These are phyloP conservation scores for Girardinichthys multiradiatus DNA, from an alignment of 2,113 vertebrate species.

Conservation along the genomic window DNA sequence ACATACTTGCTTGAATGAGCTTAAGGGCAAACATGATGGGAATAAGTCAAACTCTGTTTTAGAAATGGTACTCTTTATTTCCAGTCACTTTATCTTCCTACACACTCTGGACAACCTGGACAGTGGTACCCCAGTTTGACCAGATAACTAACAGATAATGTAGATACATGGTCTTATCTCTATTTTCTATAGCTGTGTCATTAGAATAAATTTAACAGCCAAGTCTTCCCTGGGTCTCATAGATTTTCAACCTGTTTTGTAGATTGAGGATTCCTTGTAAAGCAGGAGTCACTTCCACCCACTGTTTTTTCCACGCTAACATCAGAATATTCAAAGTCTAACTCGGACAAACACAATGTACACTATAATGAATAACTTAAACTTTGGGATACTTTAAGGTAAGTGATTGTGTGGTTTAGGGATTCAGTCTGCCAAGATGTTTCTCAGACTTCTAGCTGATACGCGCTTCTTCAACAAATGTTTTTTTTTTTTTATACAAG, in stretches of 20 bases:
- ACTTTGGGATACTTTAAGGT: conserved; percentile 85
- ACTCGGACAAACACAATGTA: conserved; percentile 80
- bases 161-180: background rate
- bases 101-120: background rate
- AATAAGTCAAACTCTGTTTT: conserved; percentile 32
- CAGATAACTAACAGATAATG: background rate
- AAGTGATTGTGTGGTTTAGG: conserved; percentile 88
- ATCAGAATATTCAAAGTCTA: conserved; percentile 85
- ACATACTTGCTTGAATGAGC: conserved; percentile 23
- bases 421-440: conserved; percentile 83
- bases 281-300: conserved; percentile 79
- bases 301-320: conserved; percentile 60
- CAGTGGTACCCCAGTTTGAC: background rate
- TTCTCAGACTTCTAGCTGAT: conserved; percentile 1
- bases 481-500: no score
- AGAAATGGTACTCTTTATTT: background rate
- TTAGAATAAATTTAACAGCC: conserved; percentile 6
- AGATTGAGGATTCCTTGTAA: conserved; percentile 70
- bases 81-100: background rate
- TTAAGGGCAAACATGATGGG: conserved; percentile 44
- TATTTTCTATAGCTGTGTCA: conserved; percentile 17
- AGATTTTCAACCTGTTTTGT: background rate
- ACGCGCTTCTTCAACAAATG: no score
- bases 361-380: conserved; percentile 60
- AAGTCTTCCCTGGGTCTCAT: background rate